Evolutionary conservation across 2,888 invertebrate species (phyloP), one percentile per base, ranked within the genome.

Genomic region (Mycalesis mineus): DNA sequence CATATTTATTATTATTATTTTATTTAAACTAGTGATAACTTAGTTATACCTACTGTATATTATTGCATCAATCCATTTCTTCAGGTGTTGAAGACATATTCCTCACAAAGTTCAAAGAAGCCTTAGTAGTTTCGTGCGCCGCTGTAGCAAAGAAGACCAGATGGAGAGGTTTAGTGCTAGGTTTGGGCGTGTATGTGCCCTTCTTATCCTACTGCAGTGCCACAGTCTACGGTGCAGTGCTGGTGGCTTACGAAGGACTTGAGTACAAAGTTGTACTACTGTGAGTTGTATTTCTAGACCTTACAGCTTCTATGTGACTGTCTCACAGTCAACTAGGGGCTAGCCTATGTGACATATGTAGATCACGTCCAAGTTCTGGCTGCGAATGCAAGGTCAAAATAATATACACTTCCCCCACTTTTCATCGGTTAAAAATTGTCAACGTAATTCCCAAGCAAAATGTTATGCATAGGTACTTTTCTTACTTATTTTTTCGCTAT

Each of bases 201-300:
- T 93, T 94, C 71, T 78, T 95, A 60, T 93, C 94, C 0, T 95
- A 94, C 72, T 93, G 93, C 17, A 81, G 93, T 7, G 93, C 93
- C 28, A 87, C 94, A 0, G 93, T 93, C 50, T 95, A 95, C 65
- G 95, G 95, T 0, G 93, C 94, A 0, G 83, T 90, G 28, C 80
- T 95, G 11, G 92, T 95, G 0, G 92, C 93, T 0, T 80, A 90
- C 14, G 91, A 92, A 37, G 91, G 87, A 17, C 67, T 94, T 14
- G 83, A 84, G 44, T 95, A 94, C 71, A 91, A 92, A 71, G 83
- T 92, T 65, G 92, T 95, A 1, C 91, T 95, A 63, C 91, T 94
- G 92, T 93, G 77, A 86, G 66, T 11, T 9, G 7, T 9, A 33
- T 33, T 33, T 33, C 33, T 9, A 7, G 7, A 9, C 33, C 7